Percentiles rank a stretch among this genome's conserved stretches.
Evolutionary conservation across 1,140 invertebrate species (phyloP).

Genomic region (Idris sp.): DNA sequence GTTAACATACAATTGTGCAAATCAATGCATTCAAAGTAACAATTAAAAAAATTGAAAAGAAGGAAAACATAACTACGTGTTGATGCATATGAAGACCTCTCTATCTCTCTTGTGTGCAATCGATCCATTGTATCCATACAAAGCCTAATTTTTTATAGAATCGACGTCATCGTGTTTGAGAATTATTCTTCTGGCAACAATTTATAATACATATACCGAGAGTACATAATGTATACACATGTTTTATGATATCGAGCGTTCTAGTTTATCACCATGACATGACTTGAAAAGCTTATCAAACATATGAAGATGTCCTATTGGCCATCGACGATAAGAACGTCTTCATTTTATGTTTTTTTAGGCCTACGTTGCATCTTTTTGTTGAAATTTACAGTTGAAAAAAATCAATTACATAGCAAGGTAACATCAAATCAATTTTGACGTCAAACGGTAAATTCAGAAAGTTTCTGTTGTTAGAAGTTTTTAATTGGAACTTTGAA

Average conservation of each 20-base stretch:
- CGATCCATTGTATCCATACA: constrained; percentile 48
- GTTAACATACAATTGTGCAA: no score
- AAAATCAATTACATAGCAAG: constrained; percentile 14
- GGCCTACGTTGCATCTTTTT: background rate
- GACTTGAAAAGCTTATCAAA: constrained; percentile 40
- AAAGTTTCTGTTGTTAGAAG: constrained; percentile 13
- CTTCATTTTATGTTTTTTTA: constrained; percentile 19
- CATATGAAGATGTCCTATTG: constrained; percentile 35
- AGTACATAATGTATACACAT: constrained; percentile 40
- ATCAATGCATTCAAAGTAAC: no score
- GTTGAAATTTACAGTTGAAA: background rate
- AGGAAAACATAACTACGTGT: constrained; percentile 25
- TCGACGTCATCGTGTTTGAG: constrained; percentile 51
- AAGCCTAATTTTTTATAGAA: constrained; percentile 56
- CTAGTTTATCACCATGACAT: constrained; percentile 34
- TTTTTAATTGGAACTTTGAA: constrained; percentile 29
- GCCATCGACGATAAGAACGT: constrained; percentile 33
- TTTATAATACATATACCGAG: constrained; percentile 39
- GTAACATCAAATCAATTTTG: constrained; percentile 3
- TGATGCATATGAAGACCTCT: constrained; percentile 31
- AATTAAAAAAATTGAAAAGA: no score
- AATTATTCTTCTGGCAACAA: constrained; percentile 56
- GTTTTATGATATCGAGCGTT: constrained; percentile 52
- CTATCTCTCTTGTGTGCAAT: no score
- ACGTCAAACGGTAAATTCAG: constrained; percentile 11